Base-by-base conservation (phyloP, 2,797 vertebrate genomes). In the Hydrocynus forskahlii region DNA sequence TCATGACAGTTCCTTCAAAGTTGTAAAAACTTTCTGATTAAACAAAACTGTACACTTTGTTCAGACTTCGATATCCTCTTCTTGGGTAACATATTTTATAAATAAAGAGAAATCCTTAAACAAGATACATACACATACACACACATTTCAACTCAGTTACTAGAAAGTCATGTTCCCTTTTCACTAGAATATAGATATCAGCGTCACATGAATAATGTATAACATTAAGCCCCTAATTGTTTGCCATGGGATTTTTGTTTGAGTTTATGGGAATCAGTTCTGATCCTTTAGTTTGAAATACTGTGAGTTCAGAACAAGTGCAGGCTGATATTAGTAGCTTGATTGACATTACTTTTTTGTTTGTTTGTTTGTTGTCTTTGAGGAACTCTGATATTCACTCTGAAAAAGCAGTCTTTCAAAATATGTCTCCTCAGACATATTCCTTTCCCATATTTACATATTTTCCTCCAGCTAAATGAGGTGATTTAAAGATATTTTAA, bases 201-300 rank as follows among this genome's bases (percentile, higher is more conserved):
- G 10, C 13, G 48, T 17, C 45, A 35, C 12, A 54, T 73, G 38
- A 57, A 73, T 73, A 38, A 73, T n/a, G 40, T 29, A 73, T 38
- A 43, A 59, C 9, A 71, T 29, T 52, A 71, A 59, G 54, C 10
- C 16, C 14, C 9, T 59, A 74, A 59, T 74, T 59, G 54, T 74
- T 57, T 74, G 29, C 19, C 16, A 16, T 71, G 69, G 25, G 50
- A 72, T 10, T 55, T 72, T 38, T 16, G 21, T 71, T 17, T 9
- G 45, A 13, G 48, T 23, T 3, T 45, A 54, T 25, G 12, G 14
- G n/a, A 21, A 54, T 52, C 23, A 35, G 43, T 43, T 50, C 69
- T 71, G 14, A 71, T 54, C 7, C 69, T 71, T 35, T 71, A 21
- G 69, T 9, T 71, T 35, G 50, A 71, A 52, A 43, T 35, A 17